A percentile compares a stretch with the other conserved stretches of the same genome.
Conservation (phyloP, 2,113 vertebrate genomes). For the Phrynosoma platyrhinos region DNA sequence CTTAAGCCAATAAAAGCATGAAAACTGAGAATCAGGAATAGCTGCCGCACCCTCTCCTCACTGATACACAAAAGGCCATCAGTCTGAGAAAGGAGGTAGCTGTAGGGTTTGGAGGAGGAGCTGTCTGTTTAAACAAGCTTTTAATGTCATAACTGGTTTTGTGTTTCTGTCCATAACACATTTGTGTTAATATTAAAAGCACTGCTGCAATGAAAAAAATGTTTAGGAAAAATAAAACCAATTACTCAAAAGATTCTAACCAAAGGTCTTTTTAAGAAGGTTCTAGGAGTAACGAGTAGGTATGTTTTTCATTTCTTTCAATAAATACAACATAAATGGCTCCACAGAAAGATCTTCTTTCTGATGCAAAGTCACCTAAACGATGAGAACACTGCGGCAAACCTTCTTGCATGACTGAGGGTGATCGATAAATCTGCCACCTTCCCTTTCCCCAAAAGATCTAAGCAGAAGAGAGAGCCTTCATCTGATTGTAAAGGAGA, state of each 20-base stretch:
- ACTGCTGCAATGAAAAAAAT: constrained; percentile 34
- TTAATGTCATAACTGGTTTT: constrained; percentile 29
- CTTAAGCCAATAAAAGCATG: constrained; percentile 37
- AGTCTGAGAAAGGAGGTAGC: neutral
- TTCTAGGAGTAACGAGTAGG: neutral
- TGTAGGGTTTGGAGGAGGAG: neutral
- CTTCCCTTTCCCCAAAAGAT: neutral
- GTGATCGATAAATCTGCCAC: neutral
- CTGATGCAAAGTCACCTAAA: neutral
- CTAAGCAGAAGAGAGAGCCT: neutral
- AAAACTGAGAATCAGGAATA: constrained; percentile 26
- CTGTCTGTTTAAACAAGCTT: constrained; percentile 1
- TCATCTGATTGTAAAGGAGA: neutral
- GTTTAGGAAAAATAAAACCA: neutral
- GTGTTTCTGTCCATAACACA: constrained; percentile 25
- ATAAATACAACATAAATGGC: neutral
- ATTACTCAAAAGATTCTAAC: neutral
- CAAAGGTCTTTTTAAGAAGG: neutral
- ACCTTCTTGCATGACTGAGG: neutral
- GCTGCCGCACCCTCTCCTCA: constrained; percentile 46
- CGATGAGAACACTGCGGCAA: neutral
- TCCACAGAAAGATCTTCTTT: neutral
- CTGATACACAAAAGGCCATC: constrained; percentile 22
- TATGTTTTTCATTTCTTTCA: neutral
- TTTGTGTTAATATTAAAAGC: constrained; percentile 27